Conservation (phyloP, 2,113 vertebrate species). For the Tylochromis polylepis region DNA sequence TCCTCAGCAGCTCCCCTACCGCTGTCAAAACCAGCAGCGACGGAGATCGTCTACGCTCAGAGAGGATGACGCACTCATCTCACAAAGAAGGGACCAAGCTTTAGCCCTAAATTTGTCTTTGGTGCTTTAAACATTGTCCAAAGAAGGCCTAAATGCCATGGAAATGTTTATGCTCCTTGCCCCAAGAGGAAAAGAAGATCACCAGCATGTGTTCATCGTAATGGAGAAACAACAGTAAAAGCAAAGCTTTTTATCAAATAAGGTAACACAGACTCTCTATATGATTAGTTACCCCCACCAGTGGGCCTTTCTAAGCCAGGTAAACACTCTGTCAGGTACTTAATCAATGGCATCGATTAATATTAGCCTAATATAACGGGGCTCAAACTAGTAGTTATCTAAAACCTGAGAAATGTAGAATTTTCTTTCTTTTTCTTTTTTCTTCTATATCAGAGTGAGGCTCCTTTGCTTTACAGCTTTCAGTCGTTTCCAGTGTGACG, state of each 20-base stretch:
- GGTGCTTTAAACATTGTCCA: neutral
- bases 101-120: neutral
- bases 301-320: neutral
- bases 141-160: neutral
- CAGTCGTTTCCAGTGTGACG: neutral
- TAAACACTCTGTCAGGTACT: neutral
- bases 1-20: constrained; percentile 44
- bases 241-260: neutral
- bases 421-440: neutral
- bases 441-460: neutral
- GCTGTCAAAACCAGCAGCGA: constrained; percentile 46
- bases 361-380: neutral
- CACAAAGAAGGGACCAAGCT: neutral
- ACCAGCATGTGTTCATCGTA: neutral
- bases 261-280: neutral
- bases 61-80: neutral
- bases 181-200: neutral
- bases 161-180: fast-evolving
- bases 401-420: neutral
- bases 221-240: neutral
- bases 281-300: neutral
- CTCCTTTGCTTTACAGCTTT: neutral
- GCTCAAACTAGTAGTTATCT: neutral
- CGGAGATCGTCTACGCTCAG: constrained; percentile 22
- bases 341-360: neutral